Evolutionary conservation across 2,113 vertebrate genomes (phyloP).

Genomic region (Columba livia): DNA sequence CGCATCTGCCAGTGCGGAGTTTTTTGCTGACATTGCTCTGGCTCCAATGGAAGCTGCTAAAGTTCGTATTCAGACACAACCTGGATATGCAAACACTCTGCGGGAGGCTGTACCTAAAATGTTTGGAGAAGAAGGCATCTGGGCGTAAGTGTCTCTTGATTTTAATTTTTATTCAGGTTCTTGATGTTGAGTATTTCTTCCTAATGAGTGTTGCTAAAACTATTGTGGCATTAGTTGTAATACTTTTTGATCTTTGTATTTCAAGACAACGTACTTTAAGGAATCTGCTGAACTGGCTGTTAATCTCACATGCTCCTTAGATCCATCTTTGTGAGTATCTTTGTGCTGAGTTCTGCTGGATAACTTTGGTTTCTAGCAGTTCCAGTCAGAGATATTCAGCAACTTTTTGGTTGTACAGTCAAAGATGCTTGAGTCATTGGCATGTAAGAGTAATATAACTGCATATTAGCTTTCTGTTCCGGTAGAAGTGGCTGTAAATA

Average conservation of each 20-base stretch:
- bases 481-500: constrained; percentile 69
- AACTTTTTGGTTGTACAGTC: constrained; percentile 92
- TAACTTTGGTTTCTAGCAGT: constrained; percentile 72
- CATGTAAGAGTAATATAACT: constrained; percentile 91
- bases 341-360: constrained; percentile 78
- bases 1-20: constrained; percentile 98
- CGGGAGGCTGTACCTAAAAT: constrained; percentile 94
- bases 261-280: neutral
- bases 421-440: constrained; percentile 98
- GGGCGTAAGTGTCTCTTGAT: constrained; percentile 85
- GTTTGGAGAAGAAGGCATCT: constrained; percentile 93
- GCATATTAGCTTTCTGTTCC: constrained; percentile 81
- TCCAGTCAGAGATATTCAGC: constrained; percentile 78
- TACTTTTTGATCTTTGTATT: neutral
- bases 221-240: neutral
- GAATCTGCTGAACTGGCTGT: neutral
- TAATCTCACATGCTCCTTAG: constrained; percentile 89
- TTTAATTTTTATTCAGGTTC: neutral
- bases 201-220: neutral
- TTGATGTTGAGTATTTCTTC: neutral
- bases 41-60: constrained; percentile 99
- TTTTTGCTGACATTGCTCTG: constrained; percentile 98
- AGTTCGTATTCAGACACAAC: constrained; percentile 97
- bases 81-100: constrained; percentile 95
- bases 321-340: constrained; percentile 92